Evolutionary conservation across 2,113 vertebrate species (phyloP), one percentile per base, ranked within the genome.

Genomic region (Eurystomus gularis): DNA sequence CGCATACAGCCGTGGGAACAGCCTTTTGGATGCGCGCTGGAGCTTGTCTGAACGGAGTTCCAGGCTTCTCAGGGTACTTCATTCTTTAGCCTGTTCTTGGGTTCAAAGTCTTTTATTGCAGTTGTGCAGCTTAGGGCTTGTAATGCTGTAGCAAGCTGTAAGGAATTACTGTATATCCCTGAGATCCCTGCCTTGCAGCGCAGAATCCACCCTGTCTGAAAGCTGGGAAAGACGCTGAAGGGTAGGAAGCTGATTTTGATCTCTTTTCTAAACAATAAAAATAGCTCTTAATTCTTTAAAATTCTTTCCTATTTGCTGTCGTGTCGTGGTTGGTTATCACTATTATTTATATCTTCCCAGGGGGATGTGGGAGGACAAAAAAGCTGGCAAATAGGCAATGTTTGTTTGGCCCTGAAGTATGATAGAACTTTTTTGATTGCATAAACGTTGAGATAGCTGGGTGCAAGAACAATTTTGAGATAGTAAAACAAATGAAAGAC

Each of bases 221-320:
- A 61, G 37, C 17, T 91, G 85, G 82, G 42, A 69, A 94, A 85
- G 69, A 17, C 5, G 0, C 77, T 79, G 37, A 79, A 79, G 86
- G 88, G 73, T 91, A 86, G 83, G 90, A 93, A 91, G 70, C 62
- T 87, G 88, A 91, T 93, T 92, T 87, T 91, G 80, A 95, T 94
- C 90, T 93, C 88, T 72, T 72, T 85, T 84, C 40, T 94, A 92
- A 96, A 58, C 75, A 89, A 79, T 79, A 84, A 94, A 95, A 92
- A 69, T 66, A 89, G 70, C 57, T 89, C 54, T 89, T 87, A 79
- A 89, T 91, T 79, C 78, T 87, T 89, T 68, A 72, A 82, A 92
- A 72, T 76, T 84, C 31, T 82, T 91, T 88, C 69, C 52, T 55
- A 52, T 95, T 92, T 92, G 44, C 42, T 94, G 48, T 57, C 2